Conservation (phyloP, 2,888 invertebrate species). For the Cantharis nigra region DNA sequence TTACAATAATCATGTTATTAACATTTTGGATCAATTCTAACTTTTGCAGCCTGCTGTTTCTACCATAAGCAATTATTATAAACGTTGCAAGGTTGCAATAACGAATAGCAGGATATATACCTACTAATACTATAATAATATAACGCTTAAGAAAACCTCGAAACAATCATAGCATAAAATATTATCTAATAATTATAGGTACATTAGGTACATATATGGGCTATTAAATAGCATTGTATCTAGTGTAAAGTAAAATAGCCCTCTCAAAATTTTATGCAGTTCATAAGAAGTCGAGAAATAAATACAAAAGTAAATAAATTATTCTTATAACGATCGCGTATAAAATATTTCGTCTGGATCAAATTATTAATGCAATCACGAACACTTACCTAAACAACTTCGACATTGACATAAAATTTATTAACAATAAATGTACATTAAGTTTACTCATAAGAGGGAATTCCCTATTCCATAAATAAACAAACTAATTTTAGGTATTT, state of each 20-base stretch:
- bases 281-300: no score
- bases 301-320: background rate
- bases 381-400: constrained; percentile 7
- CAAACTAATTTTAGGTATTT: background rate
- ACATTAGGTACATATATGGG: background rate
- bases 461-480: background rate
- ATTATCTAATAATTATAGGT: background rate
- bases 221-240: background rate
- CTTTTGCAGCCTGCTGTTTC: background rate
- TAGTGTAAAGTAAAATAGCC: background rate
- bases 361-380: background rate
- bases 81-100: background rate
- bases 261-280: background rate
- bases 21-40: background rate
- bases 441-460: constrained; percentile 5
- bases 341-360: background rate
- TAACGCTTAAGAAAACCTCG: background rate
- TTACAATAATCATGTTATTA: background rate
- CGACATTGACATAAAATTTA: constrained; percentile 17
- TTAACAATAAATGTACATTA: constrained; percentile 10
- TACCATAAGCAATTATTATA: background rate
- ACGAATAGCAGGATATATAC: no score
- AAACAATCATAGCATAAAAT: background rate
- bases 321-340: background rate
- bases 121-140: no score